Evolutionary conservation across 2,113 vertebrate species (phyloP), one percentile per base, ranked within the genome.

Genomic region (Saimiri boliviensis): DNA sequence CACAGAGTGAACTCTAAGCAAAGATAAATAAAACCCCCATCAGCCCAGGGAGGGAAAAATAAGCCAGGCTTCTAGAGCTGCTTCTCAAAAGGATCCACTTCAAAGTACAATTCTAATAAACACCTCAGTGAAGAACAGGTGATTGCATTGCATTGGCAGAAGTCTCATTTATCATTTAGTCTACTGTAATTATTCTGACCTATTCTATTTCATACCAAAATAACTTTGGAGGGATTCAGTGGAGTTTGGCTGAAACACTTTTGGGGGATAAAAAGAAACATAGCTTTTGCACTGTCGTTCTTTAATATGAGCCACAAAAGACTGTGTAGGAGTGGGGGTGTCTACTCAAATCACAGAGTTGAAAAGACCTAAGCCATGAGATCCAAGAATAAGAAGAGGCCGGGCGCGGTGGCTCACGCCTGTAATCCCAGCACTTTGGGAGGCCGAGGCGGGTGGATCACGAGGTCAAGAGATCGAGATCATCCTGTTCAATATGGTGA

Each of bases 261-360:
- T 23, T 2, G 35, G 80, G 35, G 17, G 32, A 68, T n/a, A 19
- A 68, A 68, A 68, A 68, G 66, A 68, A 68, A 68, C 6, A 32
- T 68, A 68, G 32, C 32, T n/a, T 68, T 35, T 68, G 60, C 73
- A 60, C 21, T 93, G 56, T 80, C 86, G 45, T 84, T 95, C 86
- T 96, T 95, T 93, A 86, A 80, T 63, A 86, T 60, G 66, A 94
- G 37, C 86, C 81, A 89, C 91, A n/a, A 71, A 96, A 92, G 76
- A 86, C 63, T 56, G 71, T 52, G 30, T 27, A 52, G 7, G 58
- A 71, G 2, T 42, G 49, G 82, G 52, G 5, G 20, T 70, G 63
- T 45, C 91, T 94, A 2, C 71, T 95, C 37, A 89, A 49, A 68
- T 91, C 66, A 88, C 5, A 82, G 88, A 95, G 35, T 71, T 86